phyloP scores from a whole-genome alignment of 2,888 invertebrate species.

The Cenopis cana region DNA sequence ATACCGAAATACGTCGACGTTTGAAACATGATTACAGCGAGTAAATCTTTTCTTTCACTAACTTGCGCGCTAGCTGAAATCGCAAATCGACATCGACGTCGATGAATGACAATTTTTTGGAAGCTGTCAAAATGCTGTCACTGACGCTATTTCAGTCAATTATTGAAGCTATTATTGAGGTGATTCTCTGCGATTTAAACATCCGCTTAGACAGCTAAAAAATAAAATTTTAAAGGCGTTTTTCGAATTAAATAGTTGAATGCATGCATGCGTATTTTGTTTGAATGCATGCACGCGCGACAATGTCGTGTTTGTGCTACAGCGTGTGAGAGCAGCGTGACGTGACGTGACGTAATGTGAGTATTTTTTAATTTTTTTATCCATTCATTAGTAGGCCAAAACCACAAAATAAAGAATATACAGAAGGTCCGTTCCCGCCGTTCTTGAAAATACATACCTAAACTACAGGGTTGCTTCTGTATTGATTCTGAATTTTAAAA shows the following conservation, averaged over 20 bases:
- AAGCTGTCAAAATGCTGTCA: constrained; percentile 19
- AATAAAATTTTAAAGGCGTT: not conserved
- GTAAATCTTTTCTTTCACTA: constrained; percentile 22
- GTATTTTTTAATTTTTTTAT: not conserved
- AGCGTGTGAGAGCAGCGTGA: constrained; percentile 32
- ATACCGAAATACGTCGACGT: constrained; percentile 29
- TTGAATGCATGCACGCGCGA: too few relatives aligned
- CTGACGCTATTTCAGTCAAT: not conserved
- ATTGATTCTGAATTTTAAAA: too few relatives aligned
- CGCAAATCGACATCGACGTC: too few relatives aligned
- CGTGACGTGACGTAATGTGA: constrained; percentile 25
- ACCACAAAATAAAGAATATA: not conserved
- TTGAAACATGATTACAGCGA: constrained; percentile 27
- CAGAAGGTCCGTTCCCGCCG: too few relatives aligned
- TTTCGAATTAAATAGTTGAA: too few relatives aligned
- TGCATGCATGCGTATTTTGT: constrained; percentile 26
- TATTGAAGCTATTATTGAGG: too few relatives aligned
- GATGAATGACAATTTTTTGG: too few relatives aligned
- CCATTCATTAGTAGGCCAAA: too few relatives aligned
- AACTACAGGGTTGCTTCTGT: too few relatives aligned
- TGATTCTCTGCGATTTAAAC: not conserved
- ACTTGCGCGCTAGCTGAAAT: not conserved
- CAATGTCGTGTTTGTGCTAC: too few relatives aligned
- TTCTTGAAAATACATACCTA: too few relatives aligned
- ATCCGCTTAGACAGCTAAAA: not conserved